These are phyloP conservation scores for Stramonita haemastoma DNA, from an alignment of 2,888 invertebrate species.

Conservation along the genomic window DNA sequence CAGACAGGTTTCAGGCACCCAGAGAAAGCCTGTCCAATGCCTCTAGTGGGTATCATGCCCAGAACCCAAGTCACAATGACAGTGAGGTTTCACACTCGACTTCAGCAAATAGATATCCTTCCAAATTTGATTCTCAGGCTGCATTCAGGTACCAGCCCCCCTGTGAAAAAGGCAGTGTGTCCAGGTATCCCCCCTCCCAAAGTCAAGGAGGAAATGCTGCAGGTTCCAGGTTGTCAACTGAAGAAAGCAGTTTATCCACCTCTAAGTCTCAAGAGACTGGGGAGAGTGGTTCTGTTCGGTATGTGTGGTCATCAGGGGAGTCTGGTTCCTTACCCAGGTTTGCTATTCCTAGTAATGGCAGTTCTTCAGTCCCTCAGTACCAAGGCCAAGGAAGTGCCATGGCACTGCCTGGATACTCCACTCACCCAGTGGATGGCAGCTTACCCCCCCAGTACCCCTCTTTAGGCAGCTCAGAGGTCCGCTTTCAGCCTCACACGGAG, in stretches of 20 bases:
- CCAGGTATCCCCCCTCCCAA: slow-evolving; percentile 9
- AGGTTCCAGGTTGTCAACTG: background rate
- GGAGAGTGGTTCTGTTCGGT: slow-evolving; percentile 19
- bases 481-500: slow-evolving; percentile 21
- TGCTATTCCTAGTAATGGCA: slow-evolving; percentile 21
- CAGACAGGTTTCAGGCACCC: background rate
- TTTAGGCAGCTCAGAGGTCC: slow-evolving; percentile 26
- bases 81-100: slow-evolving; percentile 3
- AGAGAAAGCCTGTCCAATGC: background rate
- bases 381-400: background rate
- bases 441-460: slow-evolving; percentile 26
- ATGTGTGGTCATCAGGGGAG: slow-evolving; percentile 23
- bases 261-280: slow-evolving; percentile 1
- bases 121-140: slow-evolving; percentile 16
- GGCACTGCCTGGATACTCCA: background rate
- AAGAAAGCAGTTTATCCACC: background rate
- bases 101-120: background rate
- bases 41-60: background rate
- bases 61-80: background rate
- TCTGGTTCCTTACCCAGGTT: slow-evolving; percentile 30
- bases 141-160: slow-evolving; percentile 20
- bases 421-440: slow-evolving; percentile 33
- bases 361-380: background rate
- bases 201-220: background rate
- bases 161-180: slow-evolving; percentile 18